Conservation (phyloP, 2,888 invertebrate species). For the Tachystola acroxantha region DNA sequence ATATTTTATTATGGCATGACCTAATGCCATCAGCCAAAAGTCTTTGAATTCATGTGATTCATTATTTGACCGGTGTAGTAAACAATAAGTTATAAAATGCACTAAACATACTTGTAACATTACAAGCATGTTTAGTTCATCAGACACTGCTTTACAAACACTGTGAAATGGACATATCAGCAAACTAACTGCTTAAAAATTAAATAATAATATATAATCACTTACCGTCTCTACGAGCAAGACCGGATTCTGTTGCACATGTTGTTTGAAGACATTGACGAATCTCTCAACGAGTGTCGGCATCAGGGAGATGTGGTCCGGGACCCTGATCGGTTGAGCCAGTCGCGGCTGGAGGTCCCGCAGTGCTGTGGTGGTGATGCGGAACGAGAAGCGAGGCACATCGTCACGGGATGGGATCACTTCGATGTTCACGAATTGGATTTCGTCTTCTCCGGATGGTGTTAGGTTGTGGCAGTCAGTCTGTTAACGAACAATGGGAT, state of each 20-base stretch:
- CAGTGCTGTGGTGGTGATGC: constrained; percentile 88
- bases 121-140: too few species aligned
- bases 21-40: too few species aligned
- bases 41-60: too few species aligned
- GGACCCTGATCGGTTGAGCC: constrained; percentile 43
- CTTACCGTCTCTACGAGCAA: constrained; percentile 77
- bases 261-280: constrained; percentile 88
- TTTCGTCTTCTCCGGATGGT: constrained; percentile 81
- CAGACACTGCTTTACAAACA: too few species aligned
- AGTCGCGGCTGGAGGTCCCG: constrained; percentile 80
- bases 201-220: too few species aligned
- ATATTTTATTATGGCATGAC: too few species aligned
- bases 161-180: too few species aligned
- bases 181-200: too few species aligned
- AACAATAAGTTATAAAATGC: too few species aligned
- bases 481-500: constrained; percentile 33
- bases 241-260: constrained; percentile 83
- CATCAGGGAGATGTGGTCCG: constrained; percentile 65
- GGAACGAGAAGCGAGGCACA: constrained; percentile 80
- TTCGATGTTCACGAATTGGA: constrained; percentile 89
- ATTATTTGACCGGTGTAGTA: too few species aligned
- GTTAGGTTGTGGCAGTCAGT: constrained; percentile 85
- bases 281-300: constrained; percentile 91
- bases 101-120: too few species aligned
- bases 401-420: constrained; percentile 81